phyloP scores from a whole-genome alignment of 2,888 invertebrate genomes.

The Drosophila pseudotalamancana region DNA sequence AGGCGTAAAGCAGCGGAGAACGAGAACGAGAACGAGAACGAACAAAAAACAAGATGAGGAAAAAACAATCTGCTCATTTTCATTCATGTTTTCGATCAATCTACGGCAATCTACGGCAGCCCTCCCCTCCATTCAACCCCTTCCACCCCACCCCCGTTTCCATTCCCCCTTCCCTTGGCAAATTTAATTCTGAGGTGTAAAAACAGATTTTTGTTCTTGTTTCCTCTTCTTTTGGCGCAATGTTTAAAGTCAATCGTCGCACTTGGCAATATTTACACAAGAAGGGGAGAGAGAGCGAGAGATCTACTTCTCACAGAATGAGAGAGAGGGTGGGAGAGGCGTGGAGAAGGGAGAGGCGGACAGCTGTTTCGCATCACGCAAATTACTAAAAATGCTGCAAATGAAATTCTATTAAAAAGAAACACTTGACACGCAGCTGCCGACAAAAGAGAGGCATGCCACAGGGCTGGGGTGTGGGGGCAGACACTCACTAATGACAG shows the following conservation, averaged over 20 bases:
- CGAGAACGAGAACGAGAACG: neutral
- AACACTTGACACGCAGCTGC: slow-evolving; percentile 76
- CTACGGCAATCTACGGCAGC: slow-evolving; percentile 14
- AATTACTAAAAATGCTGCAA: slow-evolving; percentile 71
- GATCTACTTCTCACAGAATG: neutral
- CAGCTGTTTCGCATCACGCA: slow-evolving; percentile 74
- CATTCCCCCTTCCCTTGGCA: too few relatives aligned
- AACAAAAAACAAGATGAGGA: neutral
- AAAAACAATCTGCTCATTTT: slow-evolving; percentile 71
- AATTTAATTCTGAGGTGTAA: slow-evolving; percentile 54
- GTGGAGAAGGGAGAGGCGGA: neutral
- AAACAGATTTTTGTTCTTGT: slow-evolving; percentile 36
- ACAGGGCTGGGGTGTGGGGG: neutral
- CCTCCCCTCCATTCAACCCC: too few relatives aligned
- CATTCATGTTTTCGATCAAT: slow-evolving; percentile 75
- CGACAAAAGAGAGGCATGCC: neutral
- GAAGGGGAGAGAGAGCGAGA: neutral
- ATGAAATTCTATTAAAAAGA: slow-evolving; percentile 79
- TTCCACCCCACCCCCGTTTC: too few relatives aligned
- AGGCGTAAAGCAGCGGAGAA: slow-evolving; percentile 22
- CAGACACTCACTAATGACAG: slow-evolving; percentile 38
- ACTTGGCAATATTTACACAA: slow-evolving; percentile 60
- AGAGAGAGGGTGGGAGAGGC: too few relatives aligned
- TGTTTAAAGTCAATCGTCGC: slow-evolving; percentile 76
- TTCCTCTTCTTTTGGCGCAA: slow-evolving; percentile 41